Base-by-base conservation (phyloP, 2,797 vertebrate genomes). In the Clarias pachynema region DNA sequence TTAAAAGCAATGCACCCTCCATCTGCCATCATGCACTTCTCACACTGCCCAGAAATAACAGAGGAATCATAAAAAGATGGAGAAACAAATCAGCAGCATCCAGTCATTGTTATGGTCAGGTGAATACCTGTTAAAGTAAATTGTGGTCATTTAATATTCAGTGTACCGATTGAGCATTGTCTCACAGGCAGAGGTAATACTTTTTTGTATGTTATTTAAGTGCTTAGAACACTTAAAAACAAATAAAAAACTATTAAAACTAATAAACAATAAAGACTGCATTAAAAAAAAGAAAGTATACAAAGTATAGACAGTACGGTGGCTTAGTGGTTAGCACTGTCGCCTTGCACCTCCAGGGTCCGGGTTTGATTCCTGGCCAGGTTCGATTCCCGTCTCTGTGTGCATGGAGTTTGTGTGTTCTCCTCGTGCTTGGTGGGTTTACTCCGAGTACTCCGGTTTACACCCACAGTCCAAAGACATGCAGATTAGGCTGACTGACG, bases 101-200 rank as follows among this genome's bases (percentile, higher is more conserved):
- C 31, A 59, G 22, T 37, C 22, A 37, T 73, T 75, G 56, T 77
- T 77, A 82, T 83, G 83, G 57, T 82, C 56, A 6, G 20, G 22
- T 78, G 60, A 81, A 34, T 81, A 86, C 62, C 65, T 88, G 60
- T 87, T 87, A 87, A 80, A 72, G 82, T 44, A 44, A 78, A 87
- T 82, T 84, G 84, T 29, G 74, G 57, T 16, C 24, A 85, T 86
- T 82, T 82, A 75, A 72, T 53, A 62, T 72, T 73, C 26, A 31
- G 70, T 44, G 29, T 72, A 59, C 74, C 82, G 65, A 82, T 85
- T 85, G 79, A 66, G 62, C 26, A 31, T 77, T 40, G 31, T 29
- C 63, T 65, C 26, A 29, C 29, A 29, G 4, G 14, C 14, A 65
- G 63, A 12, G 62, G 44, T 44, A 44, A 44, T 44, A 44, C 37